These are phyloP conservation scores for Tauraco erythrolophus DNA, from an alignment of 2,113 vertebrate species.

Conservation along the genomic window DNA sequence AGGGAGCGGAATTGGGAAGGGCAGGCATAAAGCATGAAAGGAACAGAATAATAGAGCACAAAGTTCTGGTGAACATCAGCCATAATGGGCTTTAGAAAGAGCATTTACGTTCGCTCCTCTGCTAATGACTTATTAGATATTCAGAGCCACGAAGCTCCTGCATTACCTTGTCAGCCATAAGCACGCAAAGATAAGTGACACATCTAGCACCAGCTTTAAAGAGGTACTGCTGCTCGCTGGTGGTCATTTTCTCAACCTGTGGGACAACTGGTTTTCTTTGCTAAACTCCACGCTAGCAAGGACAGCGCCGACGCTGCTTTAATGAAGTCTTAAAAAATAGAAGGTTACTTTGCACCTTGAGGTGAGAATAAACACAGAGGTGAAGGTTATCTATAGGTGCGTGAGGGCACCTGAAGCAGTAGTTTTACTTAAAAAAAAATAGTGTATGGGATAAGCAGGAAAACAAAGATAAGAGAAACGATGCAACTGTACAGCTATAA, in stretches of 20 bases:
- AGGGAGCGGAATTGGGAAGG: neutral
- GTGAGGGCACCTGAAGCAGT: neutral
- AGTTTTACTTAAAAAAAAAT: neutral
- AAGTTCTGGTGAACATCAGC: conserved; percentile 32
- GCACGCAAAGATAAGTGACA: neutral
- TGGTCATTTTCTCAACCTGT: neutral
- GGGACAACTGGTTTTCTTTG: neutral
- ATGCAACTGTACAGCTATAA: neutral
- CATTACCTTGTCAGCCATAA: neutral
- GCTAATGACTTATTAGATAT: conserved; percentile 37
- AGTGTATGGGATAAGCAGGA: neutral
- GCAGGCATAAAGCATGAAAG: conserved; percentile 14
- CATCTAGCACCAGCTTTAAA: neutral
- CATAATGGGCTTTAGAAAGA: neutral
- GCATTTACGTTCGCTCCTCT: neutral
- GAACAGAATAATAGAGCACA: conserved; percentile 14
- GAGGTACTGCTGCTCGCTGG: neutral
- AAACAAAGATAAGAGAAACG: neutral
- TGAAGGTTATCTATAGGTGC: neutral
- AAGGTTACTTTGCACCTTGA: neutral
- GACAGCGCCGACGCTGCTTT: neutral
- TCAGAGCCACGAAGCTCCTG: conserved; percentile 6
- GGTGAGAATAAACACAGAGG: neutral
- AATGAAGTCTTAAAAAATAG: neutral
- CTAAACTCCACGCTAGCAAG: neutral